A percentile compares a stretch with the other conserved stretches of the same genome.
These are phyloP conservation scores for Mirounga angustirostris DNA, from an alignment of 2,113 vertebrate genomes.

Conservation along the genomic window DNA sequence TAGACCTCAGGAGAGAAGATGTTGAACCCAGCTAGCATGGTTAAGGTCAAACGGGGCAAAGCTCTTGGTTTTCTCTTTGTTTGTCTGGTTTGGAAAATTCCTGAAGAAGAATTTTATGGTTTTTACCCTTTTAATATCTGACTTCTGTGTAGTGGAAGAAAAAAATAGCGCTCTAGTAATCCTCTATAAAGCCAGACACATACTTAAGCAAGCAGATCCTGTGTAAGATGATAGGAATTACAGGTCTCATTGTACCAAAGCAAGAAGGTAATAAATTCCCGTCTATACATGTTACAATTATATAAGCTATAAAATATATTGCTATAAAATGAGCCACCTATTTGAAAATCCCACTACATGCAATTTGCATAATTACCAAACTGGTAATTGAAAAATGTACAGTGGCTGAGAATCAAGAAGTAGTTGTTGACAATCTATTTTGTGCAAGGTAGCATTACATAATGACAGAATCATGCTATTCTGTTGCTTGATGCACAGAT, in stretches of 20 bases:
- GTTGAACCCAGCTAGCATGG: not conserved
- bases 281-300: not conserved
- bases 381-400: conserved; percentile 1
- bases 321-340: not conserved
- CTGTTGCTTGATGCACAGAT: not conserved
- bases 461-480: not conserved
- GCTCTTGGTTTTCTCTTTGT: not conserved
- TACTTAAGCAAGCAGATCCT: conserved; percentile 21
- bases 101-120: not conserved
- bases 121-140: conserved; percentile 43
- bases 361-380: not conserved
- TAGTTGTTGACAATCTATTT: not conserved
- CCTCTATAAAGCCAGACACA: not conserved
- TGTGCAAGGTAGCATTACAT: not conserved
- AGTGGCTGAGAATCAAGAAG: conserved; percentile 16
- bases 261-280: not conserved
- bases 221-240: not conserved
- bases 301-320: not conserved
- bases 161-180: not conserved
- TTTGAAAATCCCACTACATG: conserved; percentile 32
- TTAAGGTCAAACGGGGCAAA: not conserved
- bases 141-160: not conserved
- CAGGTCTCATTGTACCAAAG: not conserved
- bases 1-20: not conserved
- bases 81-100: conserved; percentile 46